Percentiles rank a stretch among this genome's conserved stretches.
Conservation (phyloP, 2,888 invertebrate species). For the Tetrapedia diversipes region DNA sequence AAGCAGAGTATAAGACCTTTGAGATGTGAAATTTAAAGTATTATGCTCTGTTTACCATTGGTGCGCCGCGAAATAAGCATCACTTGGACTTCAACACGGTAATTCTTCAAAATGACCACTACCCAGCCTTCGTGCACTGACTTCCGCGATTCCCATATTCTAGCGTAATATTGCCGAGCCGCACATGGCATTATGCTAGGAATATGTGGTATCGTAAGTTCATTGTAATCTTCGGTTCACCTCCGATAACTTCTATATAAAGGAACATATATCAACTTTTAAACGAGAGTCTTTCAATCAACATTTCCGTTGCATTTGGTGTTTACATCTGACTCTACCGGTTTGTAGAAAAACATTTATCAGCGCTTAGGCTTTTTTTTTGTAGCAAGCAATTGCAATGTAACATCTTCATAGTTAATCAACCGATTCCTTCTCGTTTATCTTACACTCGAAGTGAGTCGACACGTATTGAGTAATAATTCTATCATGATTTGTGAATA, state of each 20-base stretch:
- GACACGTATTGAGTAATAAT: background rate
- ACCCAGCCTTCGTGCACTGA: constrained; percentile 5
- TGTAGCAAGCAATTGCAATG: too few relatives aligned
- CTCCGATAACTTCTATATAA: background rate
- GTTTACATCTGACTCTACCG: too few relatives aligned
- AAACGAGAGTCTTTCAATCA: background rate
- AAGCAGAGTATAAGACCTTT: constrained; percentile 79
- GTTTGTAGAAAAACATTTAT: too few relatives aligned
- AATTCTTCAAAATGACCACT: background rate
- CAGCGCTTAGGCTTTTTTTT: too few relatives aligned
- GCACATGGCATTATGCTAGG: constrained; percentile 76
- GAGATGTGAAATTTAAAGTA: constrained; percentile 65
- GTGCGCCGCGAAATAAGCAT: constrained; percentile 64
- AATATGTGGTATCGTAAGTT: constrained; percentile 74
- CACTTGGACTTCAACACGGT: constrained; percentile 22
- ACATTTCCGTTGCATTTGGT: background rate
- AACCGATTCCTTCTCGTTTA: background rate
- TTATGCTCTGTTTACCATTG: constrained; percentile 78
- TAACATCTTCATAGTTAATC: background rate
- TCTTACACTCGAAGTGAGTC: background rate
- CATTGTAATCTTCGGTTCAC: constrained; percentile 9
- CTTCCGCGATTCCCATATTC: constrained; percentile 74
- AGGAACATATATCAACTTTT: background rate
- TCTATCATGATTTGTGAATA: background rate
- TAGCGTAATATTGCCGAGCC: constrained; percentile 74